Percentiles rank a stretch among this genome's conserved stretches.
Conservation (phyloP, 2,113 vertebrate species). For the Sprattus sprattus region DNA sequence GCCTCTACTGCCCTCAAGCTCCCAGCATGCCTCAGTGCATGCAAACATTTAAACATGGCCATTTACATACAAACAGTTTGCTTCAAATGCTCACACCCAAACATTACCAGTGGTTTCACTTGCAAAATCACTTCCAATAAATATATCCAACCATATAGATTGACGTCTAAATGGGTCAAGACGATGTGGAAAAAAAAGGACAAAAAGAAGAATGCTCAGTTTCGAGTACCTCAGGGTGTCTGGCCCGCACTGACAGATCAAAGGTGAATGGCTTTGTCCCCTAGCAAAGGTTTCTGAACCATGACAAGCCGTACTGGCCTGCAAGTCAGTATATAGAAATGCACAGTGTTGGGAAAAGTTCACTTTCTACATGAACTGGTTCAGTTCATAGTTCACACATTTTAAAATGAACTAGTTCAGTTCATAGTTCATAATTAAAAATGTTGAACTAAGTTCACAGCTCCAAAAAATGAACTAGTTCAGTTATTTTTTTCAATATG, state of each 20-base stretch:
- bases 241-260: background rate
- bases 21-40: constrained; percentile 48
- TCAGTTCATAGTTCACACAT: no score
- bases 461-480: no score
- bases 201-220: background rate
- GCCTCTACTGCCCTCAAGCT: constrained; percentile 36
- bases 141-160: constrained; percentile 16
- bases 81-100: constrained; percentile 11
- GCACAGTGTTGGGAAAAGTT: no score
- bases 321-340: background rate
- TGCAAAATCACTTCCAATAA: background rate
- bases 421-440: no score
- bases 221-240: background rate
- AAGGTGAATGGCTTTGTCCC: background rate
- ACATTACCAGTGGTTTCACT: background rate
- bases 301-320: background rate
- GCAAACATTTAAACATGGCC: constrained; percentile 45
- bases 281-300: background rate
- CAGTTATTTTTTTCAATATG: no score
- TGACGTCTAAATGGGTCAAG: background rate
- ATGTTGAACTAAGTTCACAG: no score
- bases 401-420: no score
- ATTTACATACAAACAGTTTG: constrained; percentile 15
- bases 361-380: no score
- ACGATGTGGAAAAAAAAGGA: background rate